Evolutionary conservation across 2,888 invertebrate species (phyloP).

Genomic region (Scotopteryx bipunctaria): DNA sequence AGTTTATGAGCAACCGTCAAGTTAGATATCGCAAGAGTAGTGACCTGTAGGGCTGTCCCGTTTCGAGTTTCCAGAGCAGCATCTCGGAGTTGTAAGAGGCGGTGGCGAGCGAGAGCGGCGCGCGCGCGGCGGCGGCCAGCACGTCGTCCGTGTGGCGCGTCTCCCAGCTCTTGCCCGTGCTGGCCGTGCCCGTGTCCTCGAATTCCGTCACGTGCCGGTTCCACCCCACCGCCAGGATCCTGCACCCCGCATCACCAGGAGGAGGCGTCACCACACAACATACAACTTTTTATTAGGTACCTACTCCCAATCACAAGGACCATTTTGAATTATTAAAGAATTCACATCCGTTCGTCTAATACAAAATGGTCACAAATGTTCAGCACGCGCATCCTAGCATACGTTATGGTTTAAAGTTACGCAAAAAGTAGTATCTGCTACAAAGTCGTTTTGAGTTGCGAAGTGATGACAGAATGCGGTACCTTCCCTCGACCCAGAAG

Average conservation of each 20-base stretch:
- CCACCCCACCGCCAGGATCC: constrained; percentile 92
- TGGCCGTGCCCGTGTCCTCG: constrained; percentile 77
- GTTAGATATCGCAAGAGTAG: no score
- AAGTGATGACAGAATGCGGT: constrained; percentile 25
- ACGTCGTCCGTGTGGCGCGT: constrained; percentile 89
- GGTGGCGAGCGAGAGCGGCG: constrained; percentile 88
- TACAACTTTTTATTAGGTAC: no score
- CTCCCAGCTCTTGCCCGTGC: constrained; percentile 87
- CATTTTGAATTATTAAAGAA: no score
- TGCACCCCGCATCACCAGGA: constrained; percentile 31
- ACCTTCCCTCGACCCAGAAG: constrained; percentile 85
- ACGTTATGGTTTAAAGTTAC: neutral
- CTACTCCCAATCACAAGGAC: no score
- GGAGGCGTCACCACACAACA: neutral
- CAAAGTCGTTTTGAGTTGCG: neutral
- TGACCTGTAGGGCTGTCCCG: constrained; percentile 88
- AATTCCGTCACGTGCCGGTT: constrained; percentile 88
- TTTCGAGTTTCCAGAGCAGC: constrained; percentile 91
- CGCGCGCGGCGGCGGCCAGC: constrained; percentile 85
- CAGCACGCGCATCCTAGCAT: neutral
- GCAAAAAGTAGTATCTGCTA: neutral
- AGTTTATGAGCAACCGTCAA: no score
- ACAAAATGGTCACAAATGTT: no score
- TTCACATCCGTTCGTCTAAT: no score
- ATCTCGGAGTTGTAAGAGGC: constrained; percentile 91